Conservation (phyloP, 2,797 vertebrate genomes). For the Mastacembelus armatus region DNA sequence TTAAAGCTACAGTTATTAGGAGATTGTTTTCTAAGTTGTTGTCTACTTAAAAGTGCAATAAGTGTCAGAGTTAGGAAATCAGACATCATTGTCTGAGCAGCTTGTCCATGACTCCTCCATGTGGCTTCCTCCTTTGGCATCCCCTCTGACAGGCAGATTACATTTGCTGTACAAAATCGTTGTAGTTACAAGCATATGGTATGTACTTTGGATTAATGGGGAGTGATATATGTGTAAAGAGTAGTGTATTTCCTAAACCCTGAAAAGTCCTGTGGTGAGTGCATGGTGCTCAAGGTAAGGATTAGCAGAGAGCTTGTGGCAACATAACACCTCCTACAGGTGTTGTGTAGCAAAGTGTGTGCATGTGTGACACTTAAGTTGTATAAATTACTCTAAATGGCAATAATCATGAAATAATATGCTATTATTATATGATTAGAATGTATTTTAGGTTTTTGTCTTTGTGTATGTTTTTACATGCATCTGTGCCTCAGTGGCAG, state of each 20-base stretch:
- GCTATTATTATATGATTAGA: constrained; percentile 34
- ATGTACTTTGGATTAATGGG: constrained; percentile 81
- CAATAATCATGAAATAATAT: constrained; percentile 59
- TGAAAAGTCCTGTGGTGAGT: constrained; percentile 72
- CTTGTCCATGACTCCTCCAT: constrained; percentile 60
- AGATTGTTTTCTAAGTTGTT: constrained; percentile 13
- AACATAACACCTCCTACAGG: constrained; percentile 70
- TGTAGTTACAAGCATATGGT: constrained; percentile 80
- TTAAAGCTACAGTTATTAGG: background rate
- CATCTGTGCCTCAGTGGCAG: constrained; percentile 32
- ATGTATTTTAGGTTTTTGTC: constrained; percentile 11
- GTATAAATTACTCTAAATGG: constrained; percentile 60
- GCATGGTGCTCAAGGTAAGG: constrained; percentile 64
- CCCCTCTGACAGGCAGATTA: constrained; percentile 78
- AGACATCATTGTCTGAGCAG: constrained; percentile 55
- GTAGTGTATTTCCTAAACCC: constrained; percentile 75
- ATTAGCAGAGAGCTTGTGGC: constrained; percentile 73
- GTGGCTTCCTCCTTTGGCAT: constrained; percentile 63
- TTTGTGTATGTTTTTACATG: constrained; percentile 20
- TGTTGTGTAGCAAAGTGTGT: constrained; percentile 50
- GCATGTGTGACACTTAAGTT: constrained; percentile 42
- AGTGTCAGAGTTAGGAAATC: constrained; percentile 53
- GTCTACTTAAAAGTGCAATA: constrained; percentile 1
- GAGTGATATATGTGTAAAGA: constrained; percentile 79
- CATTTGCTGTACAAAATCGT: constrained; percentile 67